These are phyloP conservation scores for Taphrorychus bicolor DNA, from an alignment of 2,888 invertebrate genomes.

Conservation along the genomic window DNA sequence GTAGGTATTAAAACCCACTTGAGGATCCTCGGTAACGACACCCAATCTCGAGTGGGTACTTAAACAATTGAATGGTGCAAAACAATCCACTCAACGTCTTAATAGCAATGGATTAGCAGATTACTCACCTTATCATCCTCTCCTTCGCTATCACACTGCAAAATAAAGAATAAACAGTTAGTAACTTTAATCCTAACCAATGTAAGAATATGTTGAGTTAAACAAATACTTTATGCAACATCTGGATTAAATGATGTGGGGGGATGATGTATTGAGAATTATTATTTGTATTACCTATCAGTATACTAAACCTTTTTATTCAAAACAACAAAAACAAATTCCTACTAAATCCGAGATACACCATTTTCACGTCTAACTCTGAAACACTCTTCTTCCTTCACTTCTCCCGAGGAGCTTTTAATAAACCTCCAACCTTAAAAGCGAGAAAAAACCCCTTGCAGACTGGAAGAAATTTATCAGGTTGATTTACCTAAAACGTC, in stretches of 20 bases:
- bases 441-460: not conserved
- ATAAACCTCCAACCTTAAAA: constrained; percentile 11
- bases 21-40: constrained; percentile 9
- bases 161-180: constrained; percentile 60
- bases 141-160: constrained; percentile 93
- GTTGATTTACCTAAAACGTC: constrained; percentile 28
- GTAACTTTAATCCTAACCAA: not conserved
- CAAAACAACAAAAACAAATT: not conserved
- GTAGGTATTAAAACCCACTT: constrained; percentile 12
- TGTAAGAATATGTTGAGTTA: not conserved
- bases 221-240: no score
- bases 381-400: no score
- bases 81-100: constrained; percentile 11
- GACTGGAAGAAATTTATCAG: constrained; percentile 29
- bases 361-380: constrained; percentile 11
- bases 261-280: no score
- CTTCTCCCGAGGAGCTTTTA: constrained; percentile 8
- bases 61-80: constrained; percentile 7
- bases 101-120: not conserved
- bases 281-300: no score
- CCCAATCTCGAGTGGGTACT: constrained; percentile 15
- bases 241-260: no score
- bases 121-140: constrained; percentile 86
- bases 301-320: no score
- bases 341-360: no score